Base-by-base conservation (phyloP, 2,797 vertebrate species). In the Phyllotis vaccarum region DNA sequence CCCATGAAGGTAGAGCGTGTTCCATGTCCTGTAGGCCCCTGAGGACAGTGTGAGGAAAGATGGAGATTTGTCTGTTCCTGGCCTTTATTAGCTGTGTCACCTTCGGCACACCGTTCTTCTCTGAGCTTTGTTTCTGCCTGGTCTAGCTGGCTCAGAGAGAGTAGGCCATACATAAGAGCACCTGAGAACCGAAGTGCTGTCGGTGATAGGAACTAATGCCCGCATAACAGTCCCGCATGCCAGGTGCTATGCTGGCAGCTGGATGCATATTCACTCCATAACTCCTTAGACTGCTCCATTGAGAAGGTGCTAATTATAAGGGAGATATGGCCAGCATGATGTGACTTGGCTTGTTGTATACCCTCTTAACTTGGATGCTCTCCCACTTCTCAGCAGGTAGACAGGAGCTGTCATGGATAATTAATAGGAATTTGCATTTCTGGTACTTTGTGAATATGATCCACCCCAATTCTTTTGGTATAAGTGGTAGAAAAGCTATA, bases 1-100 rank as follows among this genome's bases (percentile, higher is more conserved):
- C 99, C 99, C 5, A 99, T 99, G 99, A 99, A 99, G 99, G 99
- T 99, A 96, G 97, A 97, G 91, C 60, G n/a, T 76, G 3, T 81
- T 86, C 17, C 7, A 0, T 72, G 22, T 81, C 72, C 34, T 88
- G 49, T 62, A 19, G 66, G 64, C 46, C 43, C 72, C 37, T n/a
- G 11, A 87, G 17, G 86, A 68, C 82, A 22, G 9, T 80, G 24
- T 54, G 54, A 64, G 87, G 86, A 90, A 86, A 95, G 56, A 76
- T 24, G 13, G 82, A 68, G 40, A 54, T 74, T 37, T 87, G 58
- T 91, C 37, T 60, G 21, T 80, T 88, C 90, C 74, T 95, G 74
- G 37, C n/a, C 34, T 64, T 81, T 68, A 22, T 94, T 62, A 74
- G 56, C 22, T 3, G n/a, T 86, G 16, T 94, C 78, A 70, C 31